Conservation (phyloP, 2,113 vertebrate genomes). For the Erythrolamprus reginae region DNA sequence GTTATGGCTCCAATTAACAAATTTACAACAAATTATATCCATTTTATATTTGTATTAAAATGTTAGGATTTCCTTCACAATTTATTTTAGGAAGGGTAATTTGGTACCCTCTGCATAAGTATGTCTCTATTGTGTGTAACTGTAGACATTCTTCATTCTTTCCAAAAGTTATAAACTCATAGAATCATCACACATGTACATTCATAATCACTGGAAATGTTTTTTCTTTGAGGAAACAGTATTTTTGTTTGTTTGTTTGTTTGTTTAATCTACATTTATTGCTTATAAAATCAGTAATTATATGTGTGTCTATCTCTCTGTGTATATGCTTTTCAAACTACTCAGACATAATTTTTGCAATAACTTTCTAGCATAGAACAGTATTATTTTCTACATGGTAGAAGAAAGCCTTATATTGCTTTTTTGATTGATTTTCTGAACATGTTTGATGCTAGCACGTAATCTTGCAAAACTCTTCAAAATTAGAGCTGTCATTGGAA, state of each 20-base stretch:
- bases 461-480: no score
- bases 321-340: background rate
- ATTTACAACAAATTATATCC: background rate
- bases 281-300: background rate
- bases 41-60: background rate
- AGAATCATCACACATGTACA: background rate
- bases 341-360: background rate
- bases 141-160: background rate
- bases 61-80: background rate
- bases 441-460: background rate
- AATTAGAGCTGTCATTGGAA: background rate
- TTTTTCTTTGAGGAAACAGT: background rate
- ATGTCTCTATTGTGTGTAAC: background rate
- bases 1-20: conserved; percentile 25
- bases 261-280: background rate
- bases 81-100: background rate
- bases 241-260: background rate
- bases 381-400: background rate
- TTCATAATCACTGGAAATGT: no score
- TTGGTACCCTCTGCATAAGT: background rate
- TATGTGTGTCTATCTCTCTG: background rate
- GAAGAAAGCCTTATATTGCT: background rate
- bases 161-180: background rate
- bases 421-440: background rate
- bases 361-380: background rate